Conservation (phyloP, 2,797 vertebrate species). For the Platalea minor region DNA sequence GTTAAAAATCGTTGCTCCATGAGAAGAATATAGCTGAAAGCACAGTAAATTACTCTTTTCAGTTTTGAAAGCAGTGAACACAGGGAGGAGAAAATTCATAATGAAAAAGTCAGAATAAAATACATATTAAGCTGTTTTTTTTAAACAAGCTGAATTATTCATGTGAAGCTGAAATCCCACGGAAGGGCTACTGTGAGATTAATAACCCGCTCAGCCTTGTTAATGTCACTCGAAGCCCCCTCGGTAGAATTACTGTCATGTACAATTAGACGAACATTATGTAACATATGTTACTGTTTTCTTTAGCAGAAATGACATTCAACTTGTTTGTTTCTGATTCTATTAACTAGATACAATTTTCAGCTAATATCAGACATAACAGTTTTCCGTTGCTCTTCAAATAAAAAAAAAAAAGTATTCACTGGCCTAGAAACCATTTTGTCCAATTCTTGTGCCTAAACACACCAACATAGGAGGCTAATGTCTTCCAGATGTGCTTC, state of each 20-base stretch:
- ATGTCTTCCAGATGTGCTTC: not conserved
- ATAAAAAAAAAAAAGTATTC: not conserved
- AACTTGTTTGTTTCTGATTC: not conserved
- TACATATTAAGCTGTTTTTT: not conserved
- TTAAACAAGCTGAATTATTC: conserved; percentile 12
- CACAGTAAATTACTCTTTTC: not conserved
- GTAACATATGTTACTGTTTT: not conserved
- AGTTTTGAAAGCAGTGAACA: not conserved
- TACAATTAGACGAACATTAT: conserved; percentile 18
- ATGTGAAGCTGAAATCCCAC: not conserved
- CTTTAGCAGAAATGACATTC: not conserved
- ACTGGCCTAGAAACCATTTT: not conserved
- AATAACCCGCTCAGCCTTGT: not conserved
- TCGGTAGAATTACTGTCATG: not conserved
- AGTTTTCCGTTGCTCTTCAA: not conserved
- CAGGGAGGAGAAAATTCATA: not conserved
- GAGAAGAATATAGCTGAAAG: not conserved
- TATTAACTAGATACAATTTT: not conserved
- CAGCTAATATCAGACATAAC: not conserved
- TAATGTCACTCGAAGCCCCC: not conserved
- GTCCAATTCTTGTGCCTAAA: not conserved
- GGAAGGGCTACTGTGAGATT: conserved; percentile 14
- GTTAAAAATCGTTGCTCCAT: not conserved
- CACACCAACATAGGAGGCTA: not conserved
- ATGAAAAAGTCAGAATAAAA: not conserved